Evolutionary conservation across 2,113 vertebrate species (phyloP), one percentile per base, ranked within the genome.

Genomic region (Neofelis nebulosa): DNA sequence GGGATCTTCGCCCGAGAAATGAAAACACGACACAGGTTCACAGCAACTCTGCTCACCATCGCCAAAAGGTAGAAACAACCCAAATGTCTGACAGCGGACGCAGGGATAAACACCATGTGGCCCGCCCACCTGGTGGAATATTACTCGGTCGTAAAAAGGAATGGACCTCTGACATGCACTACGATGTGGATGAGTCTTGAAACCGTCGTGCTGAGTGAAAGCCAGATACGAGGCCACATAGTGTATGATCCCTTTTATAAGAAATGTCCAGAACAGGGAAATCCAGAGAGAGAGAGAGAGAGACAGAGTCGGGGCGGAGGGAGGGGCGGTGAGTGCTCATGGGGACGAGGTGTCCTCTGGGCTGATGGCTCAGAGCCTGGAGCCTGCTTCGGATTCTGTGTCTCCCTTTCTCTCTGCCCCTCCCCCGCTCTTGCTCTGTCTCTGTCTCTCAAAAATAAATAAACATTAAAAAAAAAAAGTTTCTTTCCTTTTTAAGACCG

Each of bases 111-210:
- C 65, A 41, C 21, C 78, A 2, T 2, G 11, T 65, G 12, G 21
- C 4, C 12, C 25, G 0, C 9, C 36, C 25, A 16, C 0, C n/a
- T 36, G 7, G 8, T 15, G 82, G 45, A 57, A 15, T 45, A 66
- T 45, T 10, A 69, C 14, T 68, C 71, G 7, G 92, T 73, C 16
- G 1, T 31, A 12, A 45, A 55, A 23, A 96, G 73, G 21, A 25
- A 1, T 0, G 15, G 21, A 41, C 8, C 33, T 0, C 89, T 52
- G 66, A 84, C 38, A 45, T 3, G 13, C 0, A 4, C 23, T 5
- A 8, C 68, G 12, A 13, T 4, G 1, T 2, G 29, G 29, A 13
- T 19, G 23, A 71, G 38, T 33, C 69, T 19, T 4, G 48, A 48
- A 41, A 48, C 19, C 48, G 7, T 25, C 0, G 4, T 27, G 38